Evolutionary conservation across 2,113 vertebrate genomes (phyloP), one percentile per base, ranked within the genome.

Genomic region (Anarhynchus alexandrinus): DNA sequence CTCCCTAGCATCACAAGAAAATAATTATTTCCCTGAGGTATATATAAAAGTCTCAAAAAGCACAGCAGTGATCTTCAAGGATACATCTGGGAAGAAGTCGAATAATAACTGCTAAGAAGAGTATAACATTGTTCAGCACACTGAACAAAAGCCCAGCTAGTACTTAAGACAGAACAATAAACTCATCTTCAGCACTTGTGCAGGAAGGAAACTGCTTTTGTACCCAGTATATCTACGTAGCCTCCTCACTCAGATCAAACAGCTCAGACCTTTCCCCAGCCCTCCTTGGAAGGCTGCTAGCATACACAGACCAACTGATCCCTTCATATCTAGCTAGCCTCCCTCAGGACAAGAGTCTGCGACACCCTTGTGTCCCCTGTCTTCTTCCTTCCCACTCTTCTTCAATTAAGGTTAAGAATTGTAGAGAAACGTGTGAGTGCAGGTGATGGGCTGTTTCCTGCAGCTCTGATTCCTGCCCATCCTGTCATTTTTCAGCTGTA

Each of bases 181-280:
- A n/a, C 8, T 59, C 22, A 29, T 47, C 49, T 55, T 32, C 13
- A 8, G 27, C 57, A 5, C 30, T 61, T 17, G 2, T 7, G 4
- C 27, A 59, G 57, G 26, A 59, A 90, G 27, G 15, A 72, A 81
- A 43, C 10, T 43, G 17, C 3, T 55, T 65, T 71, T 47, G 12
- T 26, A 76, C 1, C 8, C 9, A 34, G 36, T 25, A 21, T 30
- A 29, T n/a, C 29, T 19, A 40, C 0, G 0, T 9, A 59, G 32
- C 3, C 74, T 69, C 13, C 13, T 52, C n/a, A 38, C 43, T 74
- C 8, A 3, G 42, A 22, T 59, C 47, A 77, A 82, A 52, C 47
- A 51, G 34, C 51, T 61, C 42, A 71, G 25, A 66, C 22, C 13
- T 72, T 54, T 34, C 26, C 11, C 59, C 30, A 58, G 23, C 13